Evolutionary conservation across 2,797 vertebrate genomes (phyloP), one percentile per base, ranked within the genome.

Genomic region (Labroides dimidiatus): DNA sequence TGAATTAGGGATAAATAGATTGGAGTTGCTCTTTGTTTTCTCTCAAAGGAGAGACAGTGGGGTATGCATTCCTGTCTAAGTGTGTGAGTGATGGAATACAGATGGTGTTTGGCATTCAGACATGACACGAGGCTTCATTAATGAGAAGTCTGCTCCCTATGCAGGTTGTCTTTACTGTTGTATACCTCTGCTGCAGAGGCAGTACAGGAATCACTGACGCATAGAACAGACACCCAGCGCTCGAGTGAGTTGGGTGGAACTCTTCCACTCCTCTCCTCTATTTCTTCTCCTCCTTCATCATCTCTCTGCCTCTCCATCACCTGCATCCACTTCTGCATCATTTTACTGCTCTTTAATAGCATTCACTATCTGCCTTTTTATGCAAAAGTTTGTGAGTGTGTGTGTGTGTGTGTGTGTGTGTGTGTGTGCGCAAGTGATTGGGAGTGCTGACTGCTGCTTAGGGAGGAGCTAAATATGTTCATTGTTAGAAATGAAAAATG

Each of bases 31-130:
- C 47, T 57, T 56, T 75, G 64, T 33, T 27, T 24, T 56, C 36
- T 62, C 37, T 52, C 45, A 50, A 53, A 65, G 53, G 6, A 10
- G 24, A 64, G 55, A 69, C 39, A 72, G 27, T 1, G 8, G 8
- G 52, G 17, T 76, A 30, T 66, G 30, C 59, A 58, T 60, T 44
- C 45, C 33, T 58, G 23, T 17, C 8, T 58, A 16, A 42, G 20
- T 60, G 41, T 58, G 15, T 62, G 50, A 60, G 50, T 24, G 54
- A 77, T 67, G 64, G 69, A 62, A 76, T 87, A 58, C 87, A 89
- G 89, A 89, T 91, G 85, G 85, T 86, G 79, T 86, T 89, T 84
- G 80, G 77, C 73, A 80, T 74, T 64, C 74, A 69, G 53, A 69
- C 15, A 3, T 84, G 69, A 81, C 81, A 75, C 69, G 75, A 73